A percentile compares a stretch with the other conserved stretches of the same genome.
Evolutionary conservation across 2,888 invertebrate species (phyloP).

Genomic region (Latrodectus elegans): DNA sequence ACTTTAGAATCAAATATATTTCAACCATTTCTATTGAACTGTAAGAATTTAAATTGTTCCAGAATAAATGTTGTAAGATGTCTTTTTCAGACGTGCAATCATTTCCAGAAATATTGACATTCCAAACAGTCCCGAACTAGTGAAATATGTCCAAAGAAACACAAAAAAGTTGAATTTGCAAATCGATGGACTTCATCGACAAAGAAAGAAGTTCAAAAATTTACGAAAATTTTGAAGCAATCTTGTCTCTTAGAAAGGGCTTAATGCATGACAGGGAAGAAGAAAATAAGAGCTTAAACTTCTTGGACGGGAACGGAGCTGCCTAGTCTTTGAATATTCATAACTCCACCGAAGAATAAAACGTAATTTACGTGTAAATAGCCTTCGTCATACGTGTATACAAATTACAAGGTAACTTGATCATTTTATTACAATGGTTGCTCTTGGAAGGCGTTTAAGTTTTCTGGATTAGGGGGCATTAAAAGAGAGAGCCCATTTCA

Average conservation of each 20-base stretch:
- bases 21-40: too few relatives aligned
- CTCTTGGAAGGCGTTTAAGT: too few relatives aligned
- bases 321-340: constrained; percentile 36
- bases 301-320: constrained; percentile 9
- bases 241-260: neutral
- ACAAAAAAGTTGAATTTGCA: constrained; percentile 8
- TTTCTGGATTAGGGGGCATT: too few relatives aligned
- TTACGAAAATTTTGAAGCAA: neutral
- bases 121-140: too few relatives aligned
- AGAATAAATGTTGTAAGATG: too few relatives aligned
- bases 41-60: too few relatives aligned
- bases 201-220: constrained; percentile 14
- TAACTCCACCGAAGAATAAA: constrained; percentile 20
- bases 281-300: constrained; percentile 5
- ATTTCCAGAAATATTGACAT: too few relatives aligned
- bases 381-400: constrained; percentile 15
- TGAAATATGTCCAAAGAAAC: too few relatives aligned
- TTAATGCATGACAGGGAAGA: constrained; percentile 15
- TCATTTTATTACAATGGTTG: constrained; percentile 8
- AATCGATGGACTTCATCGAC: constrained; percentile 17
- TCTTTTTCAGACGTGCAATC: too few relatives aligned
- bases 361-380: constrained; percentile 34
- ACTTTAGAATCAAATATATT: too few relatives aligned
- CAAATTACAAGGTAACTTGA: constrained; percentile 32
- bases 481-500: too few relatives aligned